Evolutionary conservation across 2,888 invertebrate genomes (phyloP).

Genomic region (Chaetogeoica ovagalla): DNA sequence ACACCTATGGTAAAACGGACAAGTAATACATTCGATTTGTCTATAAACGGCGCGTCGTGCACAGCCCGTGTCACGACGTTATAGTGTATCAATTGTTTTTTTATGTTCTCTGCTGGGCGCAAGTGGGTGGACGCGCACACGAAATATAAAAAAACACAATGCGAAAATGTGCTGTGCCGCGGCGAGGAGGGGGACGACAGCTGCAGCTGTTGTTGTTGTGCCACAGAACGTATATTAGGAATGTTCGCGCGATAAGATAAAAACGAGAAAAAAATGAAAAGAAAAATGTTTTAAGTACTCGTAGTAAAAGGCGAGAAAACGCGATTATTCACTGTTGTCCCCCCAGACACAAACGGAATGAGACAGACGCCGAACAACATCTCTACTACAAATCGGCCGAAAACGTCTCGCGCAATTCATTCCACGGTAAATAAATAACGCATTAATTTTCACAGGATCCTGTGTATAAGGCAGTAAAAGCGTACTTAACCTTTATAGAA

Average conservation of each 20-base stretch:
- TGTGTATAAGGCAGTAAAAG: too few species aligned
- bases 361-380: background rate
- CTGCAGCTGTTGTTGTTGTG: background rate
- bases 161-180: background rate
- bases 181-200: too few species aligned
- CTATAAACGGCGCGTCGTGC: background rate
- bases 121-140: background rate
- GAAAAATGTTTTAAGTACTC: too few species aligned
- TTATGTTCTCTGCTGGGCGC: background rate
- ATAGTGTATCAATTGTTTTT: conserved; percentile 2
- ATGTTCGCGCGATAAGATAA: background rate
- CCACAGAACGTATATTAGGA: background rate
- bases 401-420: background rate
- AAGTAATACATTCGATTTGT: background rate
- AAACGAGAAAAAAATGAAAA: too few species aligned
- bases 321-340: conserved; percentile 5
- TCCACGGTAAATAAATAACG: background rate
- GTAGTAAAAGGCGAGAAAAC: background rate
- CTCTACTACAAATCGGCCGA: background rate
- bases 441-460: too few species aligned
- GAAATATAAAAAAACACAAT: background rate
- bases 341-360: background rate
- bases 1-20: background rate
- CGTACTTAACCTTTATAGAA: too few species aligned
- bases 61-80: background rate